Evolutionary conservation across 2,797 vertebrate genomes (phyloP).

Genomic region (Chloroceryle amazona): DNA sequence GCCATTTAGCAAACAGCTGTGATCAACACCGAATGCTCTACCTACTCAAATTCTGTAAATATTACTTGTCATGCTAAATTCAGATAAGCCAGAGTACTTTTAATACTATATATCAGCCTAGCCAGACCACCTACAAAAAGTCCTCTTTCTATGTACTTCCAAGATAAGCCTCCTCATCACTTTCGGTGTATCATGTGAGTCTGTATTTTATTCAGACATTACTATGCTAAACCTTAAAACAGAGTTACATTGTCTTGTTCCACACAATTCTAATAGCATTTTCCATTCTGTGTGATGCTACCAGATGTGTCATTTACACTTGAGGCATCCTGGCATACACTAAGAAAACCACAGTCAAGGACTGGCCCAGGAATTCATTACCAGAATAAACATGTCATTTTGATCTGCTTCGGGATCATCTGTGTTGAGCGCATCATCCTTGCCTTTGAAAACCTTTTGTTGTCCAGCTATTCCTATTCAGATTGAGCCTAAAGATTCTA

Average conservation of each 20-base stretch:
- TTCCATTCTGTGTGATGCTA: not conserved
- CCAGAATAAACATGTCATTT: not conserved
- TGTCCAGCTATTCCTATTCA: not conserved
- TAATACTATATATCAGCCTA: not conserved
- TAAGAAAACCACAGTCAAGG: not conserved
- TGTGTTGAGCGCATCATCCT: not conserved
- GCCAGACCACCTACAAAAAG: slow-evolving; percentile 3
- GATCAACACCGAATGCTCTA: not conserved
- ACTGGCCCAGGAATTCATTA: not conserved
- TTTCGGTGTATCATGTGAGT: not conserved
- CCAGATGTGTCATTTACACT: not conserved
- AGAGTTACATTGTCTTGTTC: not conserved
- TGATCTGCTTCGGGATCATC: not conserved
- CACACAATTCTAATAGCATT: not conserved
- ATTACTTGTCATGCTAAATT: slow-evolving; percentile 23
- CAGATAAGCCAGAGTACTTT: not conserved
- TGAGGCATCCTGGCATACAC: not conserved
- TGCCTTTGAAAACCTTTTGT: not conserved
- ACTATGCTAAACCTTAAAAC: not conserved
- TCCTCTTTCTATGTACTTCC: not conserved
- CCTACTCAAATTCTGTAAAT: slow-evolving; percentile 8
- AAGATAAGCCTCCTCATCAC: not conserved
- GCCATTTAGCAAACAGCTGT: slow-evolving; percentile 4
- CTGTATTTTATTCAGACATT: not conserved
- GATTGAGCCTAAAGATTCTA: not conserved